Evolutionary conservation across 2,113 vertebrate genomes (phyloP).

Genomic region (Datnioides undecimradiatus): DNA sequence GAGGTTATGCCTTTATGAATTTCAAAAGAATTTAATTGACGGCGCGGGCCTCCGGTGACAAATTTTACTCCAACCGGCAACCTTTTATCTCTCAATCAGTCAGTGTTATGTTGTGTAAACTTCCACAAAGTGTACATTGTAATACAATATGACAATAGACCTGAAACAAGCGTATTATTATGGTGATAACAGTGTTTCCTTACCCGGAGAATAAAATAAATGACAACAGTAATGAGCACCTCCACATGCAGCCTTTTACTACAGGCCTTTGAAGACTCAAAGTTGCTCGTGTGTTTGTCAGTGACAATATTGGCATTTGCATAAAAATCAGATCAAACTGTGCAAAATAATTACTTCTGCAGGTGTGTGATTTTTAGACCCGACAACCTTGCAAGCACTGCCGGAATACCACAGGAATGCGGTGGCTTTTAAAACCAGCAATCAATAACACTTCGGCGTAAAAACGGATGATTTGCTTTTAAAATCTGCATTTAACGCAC

Average conservation of each 20-base stretch:
- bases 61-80: constrained; percentile 11
- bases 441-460: neutral
- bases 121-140: neutral
- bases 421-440: neutral
- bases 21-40: constrained; percentile 48
- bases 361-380: neutral
- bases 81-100: constrained; percentile 46
- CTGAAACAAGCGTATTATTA: neutral
- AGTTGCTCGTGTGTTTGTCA: neutral
- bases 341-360: neutral
- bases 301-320: neutral
- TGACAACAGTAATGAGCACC: neutral
- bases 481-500: neutral
- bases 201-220: neutral
- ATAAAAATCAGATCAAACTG: constrained; percentile 2
- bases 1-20: constrained; percentile 35
- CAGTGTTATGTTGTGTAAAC: neutral
- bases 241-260: neutral
- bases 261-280: neutral
- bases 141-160: neutral
- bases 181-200: neutral
- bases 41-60: constrained; percentile 14
- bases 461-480: constrained; percentile 6
- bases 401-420: neutral
- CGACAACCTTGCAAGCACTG: neutral